These are phyloP conservation scores for Alexandromys fortis DNA, from an alignment of 2,113 vertebrate genomes.

Conservation along the genomic window DNA sequence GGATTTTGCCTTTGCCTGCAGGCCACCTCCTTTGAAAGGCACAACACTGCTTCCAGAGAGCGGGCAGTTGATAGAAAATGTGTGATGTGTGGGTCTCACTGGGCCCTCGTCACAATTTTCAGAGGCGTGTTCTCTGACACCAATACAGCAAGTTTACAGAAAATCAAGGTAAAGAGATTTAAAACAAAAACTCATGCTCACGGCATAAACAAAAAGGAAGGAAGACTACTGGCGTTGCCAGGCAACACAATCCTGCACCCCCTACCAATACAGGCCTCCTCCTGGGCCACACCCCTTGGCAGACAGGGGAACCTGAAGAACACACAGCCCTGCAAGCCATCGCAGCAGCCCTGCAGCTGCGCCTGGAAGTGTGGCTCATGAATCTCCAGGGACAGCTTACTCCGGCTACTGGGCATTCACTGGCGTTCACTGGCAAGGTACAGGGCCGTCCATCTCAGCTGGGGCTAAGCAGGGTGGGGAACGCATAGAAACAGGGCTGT, in stretches of 20 bases:
- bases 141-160: neutral
- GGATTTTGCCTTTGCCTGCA: neutral
- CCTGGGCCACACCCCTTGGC: neutral
- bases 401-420: neutral
- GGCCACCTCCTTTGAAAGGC: neutral
- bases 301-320: neutral
- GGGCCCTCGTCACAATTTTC: neutral
- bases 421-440: neutral
- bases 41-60: neutral
- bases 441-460: neutral
- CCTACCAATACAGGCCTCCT: neutral
- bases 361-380: neutral
- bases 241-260: neutral
- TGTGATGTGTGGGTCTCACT: neutral
- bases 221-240: neutral
- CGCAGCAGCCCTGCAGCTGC: neutral
- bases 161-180: neutral
- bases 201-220: slow-evolving; percentile 13
- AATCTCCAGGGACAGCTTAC: neutral
- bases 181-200: neutral
- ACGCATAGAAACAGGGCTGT: neutral
- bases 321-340: no score
- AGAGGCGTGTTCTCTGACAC: neutral
- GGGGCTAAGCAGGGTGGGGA: neutral
- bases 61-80: neutral